Percentiles rank a stretch among this genome's conserved stretches.
Evolutionary conservation across 2,797 vertebrate genomes (phyloP).

Genomic region (Chaunax sp.): DNA sequence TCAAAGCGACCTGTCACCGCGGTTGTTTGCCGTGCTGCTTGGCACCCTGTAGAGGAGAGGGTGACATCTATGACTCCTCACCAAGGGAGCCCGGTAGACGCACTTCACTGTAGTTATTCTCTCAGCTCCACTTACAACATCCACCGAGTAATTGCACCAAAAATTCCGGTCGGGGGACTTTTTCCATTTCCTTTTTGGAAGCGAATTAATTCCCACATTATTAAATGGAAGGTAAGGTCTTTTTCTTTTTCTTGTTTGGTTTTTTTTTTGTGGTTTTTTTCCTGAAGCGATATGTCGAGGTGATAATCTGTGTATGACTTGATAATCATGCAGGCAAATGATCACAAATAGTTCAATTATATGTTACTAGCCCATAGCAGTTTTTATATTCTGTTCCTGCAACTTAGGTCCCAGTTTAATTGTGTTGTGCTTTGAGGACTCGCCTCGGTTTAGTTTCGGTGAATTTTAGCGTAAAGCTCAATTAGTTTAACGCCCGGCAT

Average conservation of each 20-base stretch:
- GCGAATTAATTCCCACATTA: slow-evolving; percentile 18
- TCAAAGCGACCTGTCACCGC: slow-evolving; percentile 71
- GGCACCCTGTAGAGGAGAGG: slow-evolving; percentile 72
- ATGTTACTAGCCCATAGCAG: not conserved
- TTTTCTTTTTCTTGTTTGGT: not conserved
- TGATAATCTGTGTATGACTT: slow-evolving; percentile 21
- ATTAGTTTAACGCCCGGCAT: not conserved
- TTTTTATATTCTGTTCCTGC: not conserved
- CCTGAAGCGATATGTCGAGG: slow-evolving; percentile 4
- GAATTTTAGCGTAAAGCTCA: not conserved
- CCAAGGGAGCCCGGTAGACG: slow-evolving; percentile 63
- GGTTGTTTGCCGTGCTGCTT: slow-evolving; percentile 63
- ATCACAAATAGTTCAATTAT: not conserved
- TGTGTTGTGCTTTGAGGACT: not conserved
- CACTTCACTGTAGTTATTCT: slow-evolving; percentile 51
- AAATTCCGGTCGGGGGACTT: slow-evolving; percentile 35
- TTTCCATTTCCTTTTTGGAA: slow-evolving; percentile 5
- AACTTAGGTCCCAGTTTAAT: slow-evolving; percentile 26
- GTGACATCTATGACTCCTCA: slow-evolving; percentile 75
- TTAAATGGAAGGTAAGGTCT: slow-evolving; percentile 64
- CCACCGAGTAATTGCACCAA: slow-evolving; percentile 53
- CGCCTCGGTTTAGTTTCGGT: slow-evolving; percentile 39
- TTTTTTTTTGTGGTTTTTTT: not conserved
- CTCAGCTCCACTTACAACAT: slow-evolving; percentile 45
- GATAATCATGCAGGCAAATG: slow-evolving; percentile 9